phyloP scores from a whole-genome alignment of 2,113 vertebrate genomes.

The Cynopterus brachyotis region DNA sequence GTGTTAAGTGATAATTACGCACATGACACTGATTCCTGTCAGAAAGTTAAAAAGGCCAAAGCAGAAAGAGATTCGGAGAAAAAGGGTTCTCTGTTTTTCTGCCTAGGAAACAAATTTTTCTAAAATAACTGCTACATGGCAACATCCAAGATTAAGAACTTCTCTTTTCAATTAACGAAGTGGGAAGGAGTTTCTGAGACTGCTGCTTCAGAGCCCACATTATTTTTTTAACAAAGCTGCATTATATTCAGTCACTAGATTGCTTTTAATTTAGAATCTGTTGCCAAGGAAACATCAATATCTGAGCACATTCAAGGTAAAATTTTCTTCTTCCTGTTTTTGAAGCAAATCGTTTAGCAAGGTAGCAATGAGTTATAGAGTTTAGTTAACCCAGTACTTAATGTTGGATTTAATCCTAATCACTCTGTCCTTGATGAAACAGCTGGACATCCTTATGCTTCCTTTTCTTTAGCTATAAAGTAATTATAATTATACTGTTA shows the following conservation, averaged over 20 bases:
- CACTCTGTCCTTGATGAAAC: background rate
- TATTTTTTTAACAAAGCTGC: constrained; percentile 5
- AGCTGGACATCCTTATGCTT: background rate
- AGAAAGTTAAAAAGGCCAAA: background rate
- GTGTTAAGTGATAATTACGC: background rate
- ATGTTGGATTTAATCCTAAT: background rate
- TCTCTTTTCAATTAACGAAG: background rate
- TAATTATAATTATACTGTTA: background rate
- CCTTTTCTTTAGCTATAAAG: background rate
- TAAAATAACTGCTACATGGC: background rate
- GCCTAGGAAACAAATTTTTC: constrained; percentile 3
- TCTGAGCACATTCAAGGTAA: background rate
- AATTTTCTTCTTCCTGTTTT: background rate
- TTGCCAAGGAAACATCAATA: constrained; percentile 60
- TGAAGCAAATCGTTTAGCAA: background rate
- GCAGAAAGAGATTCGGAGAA: background rate
- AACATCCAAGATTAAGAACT: background rate
- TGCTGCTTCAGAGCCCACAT: background rate
- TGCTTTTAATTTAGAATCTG: constrained; percentile 40
- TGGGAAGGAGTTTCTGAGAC: background rate
- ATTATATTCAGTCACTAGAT: background rate
- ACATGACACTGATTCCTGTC: background rate
- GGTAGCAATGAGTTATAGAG: background rate
- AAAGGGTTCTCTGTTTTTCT: background rate
- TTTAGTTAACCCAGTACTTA: background rate